Evolutionary conservation across 2,113 vertebrate genomes (phyloP).

Genomic region (Trematomus loennbergii): DNA sequence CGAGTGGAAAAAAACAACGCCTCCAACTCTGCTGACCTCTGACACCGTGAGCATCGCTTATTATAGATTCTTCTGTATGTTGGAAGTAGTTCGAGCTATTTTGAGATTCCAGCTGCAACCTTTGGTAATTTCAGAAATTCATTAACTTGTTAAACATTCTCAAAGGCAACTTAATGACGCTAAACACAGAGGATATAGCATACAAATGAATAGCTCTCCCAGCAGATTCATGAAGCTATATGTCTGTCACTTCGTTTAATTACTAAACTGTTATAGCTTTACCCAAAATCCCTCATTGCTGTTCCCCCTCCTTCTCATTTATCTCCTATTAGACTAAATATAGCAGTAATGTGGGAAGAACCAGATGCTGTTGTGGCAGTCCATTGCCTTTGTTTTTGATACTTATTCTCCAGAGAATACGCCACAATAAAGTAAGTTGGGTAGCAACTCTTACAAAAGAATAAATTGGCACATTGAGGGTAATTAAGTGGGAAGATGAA

Average conservation of each 20-base stretch:
- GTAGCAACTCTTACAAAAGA: constrained; percentile 56
- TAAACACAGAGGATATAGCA: constrained; percentile 51
- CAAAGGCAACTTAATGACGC: constrained; percentile 51
- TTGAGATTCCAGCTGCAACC: constrained; percentile 14
- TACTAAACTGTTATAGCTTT: constrained; percentile 53
- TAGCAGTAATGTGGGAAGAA: constrained; percentile 58
- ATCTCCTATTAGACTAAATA: constrained; percentile 65
- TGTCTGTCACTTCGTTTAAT: constrained; percentile 73
- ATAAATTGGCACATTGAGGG: constrained; percentile 74
- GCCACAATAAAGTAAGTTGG: constrained; percentile 51
- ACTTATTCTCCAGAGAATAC: constrained; percentile 57
- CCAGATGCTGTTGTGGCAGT: constrained; percentile 72
- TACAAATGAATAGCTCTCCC: constrained; percentile 40
- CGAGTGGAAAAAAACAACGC: constrained; percentile 27
- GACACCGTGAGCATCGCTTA: constrained; percentile 30
- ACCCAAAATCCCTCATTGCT: constrained; percentile 62
- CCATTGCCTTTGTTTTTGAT: constrained; percentile 66
- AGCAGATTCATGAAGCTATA: constrained; percentile 52
- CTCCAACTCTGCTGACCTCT: constrained; percentile 57
- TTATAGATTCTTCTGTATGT: constrained; percentile 16
- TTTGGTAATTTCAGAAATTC: constrained; percentile 25
- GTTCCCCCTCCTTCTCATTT: constrained; percentile 50
- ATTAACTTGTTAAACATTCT: constrained; percentile 47
- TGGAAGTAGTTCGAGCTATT: constrained; percentile 1
- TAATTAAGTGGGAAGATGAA: constrained; percentile 76